Conservation (phyloP, 1,140 invertebrate genomes). For the Hylaeus volcanicus region DNA sequence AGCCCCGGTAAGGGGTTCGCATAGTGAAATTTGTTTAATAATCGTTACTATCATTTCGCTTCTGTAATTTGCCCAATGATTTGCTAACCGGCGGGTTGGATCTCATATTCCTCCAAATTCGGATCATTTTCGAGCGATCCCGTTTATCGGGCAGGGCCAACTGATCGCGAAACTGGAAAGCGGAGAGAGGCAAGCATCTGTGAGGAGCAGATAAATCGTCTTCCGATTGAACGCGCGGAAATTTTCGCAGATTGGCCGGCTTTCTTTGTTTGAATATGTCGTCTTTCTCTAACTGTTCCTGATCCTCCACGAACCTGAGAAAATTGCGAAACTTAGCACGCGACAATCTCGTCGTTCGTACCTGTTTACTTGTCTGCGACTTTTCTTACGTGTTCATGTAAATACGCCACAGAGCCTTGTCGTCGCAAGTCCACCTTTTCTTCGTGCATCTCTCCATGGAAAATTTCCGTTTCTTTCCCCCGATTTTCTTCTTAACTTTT, state of each 20-base stretch:
- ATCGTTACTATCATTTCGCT: not conserved
- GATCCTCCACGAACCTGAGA: conserved; percentile 57
- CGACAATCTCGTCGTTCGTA: not conserved
- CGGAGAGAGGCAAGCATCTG: conserved; percentile 57
- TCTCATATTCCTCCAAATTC: conserved; percentile 66
- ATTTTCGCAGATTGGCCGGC: conserved; percentile 36
- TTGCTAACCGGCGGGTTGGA: conserved; percentile 49
- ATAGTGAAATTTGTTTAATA: too few species aligned
- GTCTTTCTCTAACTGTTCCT: conserved; percentile 39
- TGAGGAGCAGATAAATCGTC: conserved; percentile 42
- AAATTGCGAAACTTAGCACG: not conserved
- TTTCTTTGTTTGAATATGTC: conserved; percentile 56
- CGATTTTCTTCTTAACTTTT: not conserved
- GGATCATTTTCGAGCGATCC: conserved; percentile 49
- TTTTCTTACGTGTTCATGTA: conserved; percentile 64
- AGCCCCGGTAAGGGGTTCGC: too few species aligned
- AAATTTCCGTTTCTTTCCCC: not conserved
- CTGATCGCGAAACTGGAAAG: conserved; percentile 51
- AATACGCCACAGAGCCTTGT: conserved; percentile 53
- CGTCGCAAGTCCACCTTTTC: conserved; percentile 50
- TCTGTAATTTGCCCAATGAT: not conserved
- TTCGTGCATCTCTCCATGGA: conserved; percentile 31
- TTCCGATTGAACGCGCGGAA: conserved; percentile 46
- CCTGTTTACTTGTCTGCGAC: too few species aligned
- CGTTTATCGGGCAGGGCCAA: conserved; percentile 40